Base-by-base conservation (phyloP, 1,140 invertebrate genomes). In the Latrodectus geometricus region DNA sequence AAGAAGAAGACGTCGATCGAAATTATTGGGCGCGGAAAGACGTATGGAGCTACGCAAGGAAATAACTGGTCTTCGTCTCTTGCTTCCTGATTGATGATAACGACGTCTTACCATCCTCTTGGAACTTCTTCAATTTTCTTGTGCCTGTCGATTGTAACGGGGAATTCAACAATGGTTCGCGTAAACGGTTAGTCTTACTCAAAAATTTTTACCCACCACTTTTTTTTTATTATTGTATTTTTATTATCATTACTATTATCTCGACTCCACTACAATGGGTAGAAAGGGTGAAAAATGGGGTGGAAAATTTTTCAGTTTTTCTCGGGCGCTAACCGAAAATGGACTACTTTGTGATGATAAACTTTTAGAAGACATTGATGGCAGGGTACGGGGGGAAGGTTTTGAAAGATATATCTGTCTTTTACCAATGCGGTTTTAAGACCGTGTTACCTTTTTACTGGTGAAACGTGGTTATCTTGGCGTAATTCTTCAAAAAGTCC, bases 161-260 rank as follows among this genome's bases (percentile, higher is more conserved):
- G 69, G 52, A 15, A 15, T 84, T 75, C 73, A 84, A 84, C 81
- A 84, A 84, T 75, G 73, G 61, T 66, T 66, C 56, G 12, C 72
- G 66, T 84, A 84, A 61, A 84, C 81, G 81, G 81, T 84, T 84
- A 84, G 81, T 84, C 81, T 84, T 84, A 75, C 73, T 84, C 81
- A 84, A 84, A 84, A 84, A 84, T 84, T 84, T 84, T 84, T 84
- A 84, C 81, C 73, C 35, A 15, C 77, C 17, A 5, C 72, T 52
- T 48, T 73, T 48, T 73, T 72, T 65, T 84, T 84, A 35, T 35
- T 35, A 35, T 35, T 68, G 49, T 84, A 84, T 84, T 84, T 66
- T 84, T 84, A 84, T 84, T 84, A 84, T 84, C 81, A 84, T 84
- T 84, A 84, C 81, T 84, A 84, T 84, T 84, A 84, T 84, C 81